A percentile compares a stretch with the other conserved stretches of the same genome.
These are phyloP conservation scores for Penaeus indicus DNA, from an alignment of 1,140 invertebrate species.

Conservation along the genomic window DNA sequence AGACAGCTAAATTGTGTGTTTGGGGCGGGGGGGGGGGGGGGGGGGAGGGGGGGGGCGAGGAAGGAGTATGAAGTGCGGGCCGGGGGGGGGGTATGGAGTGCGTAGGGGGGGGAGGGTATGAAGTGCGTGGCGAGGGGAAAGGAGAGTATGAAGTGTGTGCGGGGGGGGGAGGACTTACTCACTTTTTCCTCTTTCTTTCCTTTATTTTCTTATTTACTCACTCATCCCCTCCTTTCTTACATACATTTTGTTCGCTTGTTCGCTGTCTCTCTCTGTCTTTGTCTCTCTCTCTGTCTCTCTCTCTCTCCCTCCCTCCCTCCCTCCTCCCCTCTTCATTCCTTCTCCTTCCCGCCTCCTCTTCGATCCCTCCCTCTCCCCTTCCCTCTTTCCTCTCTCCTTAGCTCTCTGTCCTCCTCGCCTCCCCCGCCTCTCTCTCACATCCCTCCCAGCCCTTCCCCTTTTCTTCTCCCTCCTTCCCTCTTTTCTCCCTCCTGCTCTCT, in stretches of 20 bases:
- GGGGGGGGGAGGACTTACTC: neutral
- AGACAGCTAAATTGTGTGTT: no score
- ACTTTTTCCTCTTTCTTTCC: neutral
- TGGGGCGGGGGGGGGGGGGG: no score
- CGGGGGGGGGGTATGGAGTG: no score
- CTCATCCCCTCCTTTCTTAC: neutral
- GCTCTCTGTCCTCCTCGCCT: neutral
- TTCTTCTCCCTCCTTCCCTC: no score
- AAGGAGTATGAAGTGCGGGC: neutral
- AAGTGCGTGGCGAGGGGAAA: no score
- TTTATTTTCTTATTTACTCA: slow-evolving; percentile 12
- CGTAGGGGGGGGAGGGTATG: no score
- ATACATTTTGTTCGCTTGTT: slow-evolving; percentile 18
- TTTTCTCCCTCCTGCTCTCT: no score
- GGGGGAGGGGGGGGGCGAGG: neutral
- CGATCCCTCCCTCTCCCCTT: neutral
- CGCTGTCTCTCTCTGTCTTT: neutral
- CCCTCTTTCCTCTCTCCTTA: neutral
- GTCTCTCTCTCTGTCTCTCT: slow-evolving; percentile 9
- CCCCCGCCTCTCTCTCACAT: neutral
- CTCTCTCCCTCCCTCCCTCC: slow-evolving; percentile 3
- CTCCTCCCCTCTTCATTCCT: neutral
- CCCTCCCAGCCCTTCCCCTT: no score
- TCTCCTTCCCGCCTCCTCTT: neutral
- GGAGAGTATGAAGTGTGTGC: no score